Conservation (phyloP, 2,888 invertebrate genomes). For the Acanthosepion esculentum region DNA sequence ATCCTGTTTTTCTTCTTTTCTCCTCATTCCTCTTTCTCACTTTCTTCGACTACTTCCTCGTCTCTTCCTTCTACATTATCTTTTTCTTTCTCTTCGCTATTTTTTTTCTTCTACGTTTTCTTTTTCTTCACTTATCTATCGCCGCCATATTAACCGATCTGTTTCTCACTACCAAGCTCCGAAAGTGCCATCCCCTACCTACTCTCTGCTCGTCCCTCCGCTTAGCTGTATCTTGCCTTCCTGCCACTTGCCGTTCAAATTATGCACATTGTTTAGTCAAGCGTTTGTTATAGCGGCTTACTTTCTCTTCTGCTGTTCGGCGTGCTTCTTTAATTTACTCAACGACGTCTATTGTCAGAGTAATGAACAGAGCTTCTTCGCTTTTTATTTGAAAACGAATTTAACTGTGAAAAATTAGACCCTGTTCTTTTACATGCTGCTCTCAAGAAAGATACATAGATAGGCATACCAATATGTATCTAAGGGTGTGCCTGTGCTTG, state of each 20-base stretch:
- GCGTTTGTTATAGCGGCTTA: neutral
- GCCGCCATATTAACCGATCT: neutral
- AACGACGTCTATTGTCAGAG: neutral
- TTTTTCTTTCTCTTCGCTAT: neutral
- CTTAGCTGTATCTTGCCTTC: neutral
- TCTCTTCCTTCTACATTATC: neutral
- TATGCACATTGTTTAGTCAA: constrained; percentile 5
- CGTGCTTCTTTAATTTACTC: neutral
- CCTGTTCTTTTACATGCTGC: neutral
- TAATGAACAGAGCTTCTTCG: neutral
- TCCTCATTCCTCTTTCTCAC: neutral
- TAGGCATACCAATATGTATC: neutral
- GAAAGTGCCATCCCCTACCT: neutral
- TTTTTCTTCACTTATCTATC: no score
- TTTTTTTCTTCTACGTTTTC: neutral
- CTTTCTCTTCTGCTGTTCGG: neutral
- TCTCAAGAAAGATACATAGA: neutral
- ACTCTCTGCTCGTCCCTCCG: neutral
- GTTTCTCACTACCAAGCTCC: neutral
- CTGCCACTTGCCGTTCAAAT: constrained; percentile 8
- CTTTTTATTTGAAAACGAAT: neutral
- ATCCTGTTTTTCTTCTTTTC: neutral
- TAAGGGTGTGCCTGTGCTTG: no score
- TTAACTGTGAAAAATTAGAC: neutral
- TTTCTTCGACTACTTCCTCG: neutral